Conservation (phyloP, 2,797 vertebrate species). For the Lithobates pipiens region DNA sequence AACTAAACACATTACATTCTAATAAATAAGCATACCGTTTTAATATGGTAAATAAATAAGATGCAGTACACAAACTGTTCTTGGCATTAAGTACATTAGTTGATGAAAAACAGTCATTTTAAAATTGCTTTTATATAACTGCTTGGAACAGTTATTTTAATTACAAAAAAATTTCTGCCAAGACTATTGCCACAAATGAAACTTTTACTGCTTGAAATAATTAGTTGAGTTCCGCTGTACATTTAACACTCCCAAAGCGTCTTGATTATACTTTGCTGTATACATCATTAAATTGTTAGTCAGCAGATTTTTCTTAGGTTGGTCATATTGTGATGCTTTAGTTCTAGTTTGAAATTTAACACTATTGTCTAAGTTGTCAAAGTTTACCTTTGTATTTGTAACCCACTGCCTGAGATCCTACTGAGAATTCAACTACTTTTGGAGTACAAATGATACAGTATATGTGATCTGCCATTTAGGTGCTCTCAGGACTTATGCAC, state of each 20-base stretch:
- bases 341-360: too few species aligned
- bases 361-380: too few species aligned
- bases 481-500: too few species aligned
- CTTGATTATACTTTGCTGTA: background rate
- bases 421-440: too few species aligned
- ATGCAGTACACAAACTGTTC: background rate
- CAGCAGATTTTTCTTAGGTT: too few species aligned
- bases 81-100: slow-evolving; percentile 28
- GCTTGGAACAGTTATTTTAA: slow-evolving; percentile 23
- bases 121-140: slow-evolving; percentile 25
- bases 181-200: slow-evolving; percentile 39
- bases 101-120: slow-evolving; percentile 27
- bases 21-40: background rate
- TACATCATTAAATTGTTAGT: too few species aligned
- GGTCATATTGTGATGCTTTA: too few species aligned
- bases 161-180: slow-evolving; percentile 24
- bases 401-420: too few species aligned
- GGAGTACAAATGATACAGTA: too few species aligned
- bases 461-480: too few species aligned
- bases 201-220: slow-evolving; percentile 21
- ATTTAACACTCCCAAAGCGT: background rate
- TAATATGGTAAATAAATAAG: slow-evolving; percentile 18
- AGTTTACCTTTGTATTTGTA: too few species aligned
- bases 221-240: slow-evolving; percentile 10
- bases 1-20: background rate